Evolutionary conservation across 2,113 vertebrate genomes (phyloP).

Genomic region (Hemibagrus wyckioides): DNA sequence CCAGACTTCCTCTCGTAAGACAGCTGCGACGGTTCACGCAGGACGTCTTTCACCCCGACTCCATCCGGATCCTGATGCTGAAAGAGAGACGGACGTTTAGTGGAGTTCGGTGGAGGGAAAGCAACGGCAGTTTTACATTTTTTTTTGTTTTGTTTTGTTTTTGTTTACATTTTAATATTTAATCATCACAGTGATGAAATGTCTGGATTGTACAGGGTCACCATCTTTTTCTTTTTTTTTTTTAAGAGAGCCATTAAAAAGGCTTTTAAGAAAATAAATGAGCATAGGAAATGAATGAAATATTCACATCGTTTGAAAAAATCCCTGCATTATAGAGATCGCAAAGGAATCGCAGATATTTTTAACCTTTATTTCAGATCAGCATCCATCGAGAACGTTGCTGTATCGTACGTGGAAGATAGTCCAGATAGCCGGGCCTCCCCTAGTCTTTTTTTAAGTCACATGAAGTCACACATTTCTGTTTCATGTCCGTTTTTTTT

Average conservation of each 20-base stretch:
- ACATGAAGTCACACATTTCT: slow-evolving; percentile 39
- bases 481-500: slow-evolving; percentile 56
- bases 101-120: background rate
- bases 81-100: background rate
- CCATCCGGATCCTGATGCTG: background rate
- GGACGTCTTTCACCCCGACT: slow-evolving; percentile 1
- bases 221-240: too few relatives aligned
- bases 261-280: background rate
- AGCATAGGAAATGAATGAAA: background rate
- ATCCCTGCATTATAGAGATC: background rate
- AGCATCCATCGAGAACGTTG: background rate
- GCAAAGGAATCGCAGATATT: background rate
- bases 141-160: background rate
- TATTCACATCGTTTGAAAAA: background rate
- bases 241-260: background rate
- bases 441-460: slow-evolving; percentile 25
- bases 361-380: background rate
- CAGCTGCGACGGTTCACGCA: slow-evolving; percentile 33
- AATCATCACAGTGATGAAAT: background rate
- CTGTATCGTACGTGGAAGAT: background rate
- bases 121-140: background rate
- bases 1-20: slow-evolving; percentile 32
- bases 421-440: slow-evolving; percentile 31
- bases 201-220: background rate
- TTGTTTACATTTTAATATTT: background rate